phyloP scores from a whole-genome alignment of 2,888 invertebrate species.

The Seladonia tumulorum region DNA sequence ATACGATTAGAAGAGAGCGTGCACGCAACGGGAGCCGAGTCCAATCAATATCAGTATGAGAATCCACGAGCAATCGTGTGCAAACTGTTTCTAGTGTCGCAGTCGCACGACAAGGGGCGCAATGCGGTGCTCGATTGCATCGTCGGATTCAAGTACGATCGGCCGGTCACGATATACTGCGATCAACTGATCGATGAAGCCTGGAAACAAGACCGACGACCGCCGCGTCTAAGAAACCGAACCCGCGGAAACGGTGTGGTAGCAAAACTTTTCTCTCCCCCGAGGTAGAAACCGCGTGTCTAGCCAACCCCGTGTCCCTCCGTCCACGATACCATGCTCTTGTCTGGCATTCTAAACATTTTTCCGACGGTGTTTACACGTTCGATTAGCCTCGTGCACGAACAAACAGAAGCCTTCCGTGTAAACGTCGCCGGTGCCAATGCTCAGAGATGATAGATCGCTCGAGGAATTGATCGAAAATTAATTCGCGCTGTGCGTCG shows the following conservation, averaged over 20 bases:
- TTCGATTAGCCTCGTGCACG: constrained; percentile 59
- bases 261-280: constrained; percentile 28
- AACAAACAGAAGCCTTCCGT: constrained; percentile 64
- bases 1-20: constrained; percentile 49
- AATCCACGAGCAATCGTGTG: constrained; percentile 67
- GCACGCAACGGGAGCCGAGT: constrained; percentile 55
- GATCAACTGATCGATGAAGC: constrained; percentile 72
- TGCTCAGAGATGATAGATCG: constrained; percentile 4
- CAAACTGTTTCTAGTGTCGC: constrained; percentile 69
- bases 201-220: constrained; percentile 48
- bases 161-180: constrained; percentile 75
- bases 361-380: constrained; percentile 64
- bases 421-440: constrained; percentile 54
- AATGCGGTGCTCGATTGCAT: constrained; percentile 72
- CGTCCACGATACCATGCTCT: background rate
- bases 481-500: background rate
- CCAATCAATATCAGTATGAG: constrained; percentile 67
- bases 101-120: constrained; percentile 68
- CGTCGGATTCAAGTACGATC: constrained; percentile 73
- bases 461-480: background rate
- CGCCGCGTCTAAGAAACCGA: constrained; percentile 35
- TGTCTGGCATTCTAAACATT: constrained; percentile 62
- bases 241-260: constrained; percentile 26
- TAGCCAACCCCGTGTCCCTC: background rate
- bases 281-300: background rate